Evolutionary conservation across 2,888 invertebrate genomes (phyloP).

Genomic region (Halictus ligatus): DNA sequence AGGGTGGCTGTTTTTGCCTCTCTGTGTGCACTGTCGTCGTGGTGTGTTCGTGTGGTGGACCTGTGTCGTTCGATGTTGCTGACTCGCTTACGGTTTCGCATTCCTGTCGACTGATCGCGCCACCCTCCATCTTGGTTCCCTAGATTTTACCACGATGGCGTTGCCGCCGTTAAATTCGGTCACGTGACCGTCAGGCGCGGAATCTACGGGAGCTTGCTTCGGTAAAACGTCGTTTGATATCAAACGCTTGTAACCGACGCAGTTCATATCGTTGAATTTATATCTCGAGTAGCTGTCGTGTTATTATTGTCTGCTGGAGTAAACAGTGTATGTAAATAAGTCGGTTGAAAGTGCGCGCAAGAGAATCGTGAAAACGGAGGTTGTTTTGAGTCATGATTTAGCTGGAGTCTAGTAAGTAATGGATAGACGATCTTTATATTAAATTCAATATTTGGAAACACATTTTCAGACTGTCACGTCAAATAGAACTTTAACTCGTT

Average conservation of each 20-base stretch:
- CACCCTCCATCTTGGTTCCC: constrained; percentile 21
- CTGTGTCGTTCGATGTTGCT: constrained; percentile 63
- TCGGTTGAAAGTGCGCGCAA: neutral
- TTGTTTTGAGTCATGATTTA: neutral
- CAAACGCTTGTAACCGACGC: neutral
- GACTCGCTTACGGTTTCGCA: constrained; percentile 37
- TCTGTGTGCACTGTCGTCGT: neutral
- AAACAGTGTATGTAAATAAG: neutral
- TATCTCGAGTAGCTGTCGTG: neutral
- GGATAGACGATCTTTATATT: neutral
- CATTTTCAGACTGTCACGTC: neutral
- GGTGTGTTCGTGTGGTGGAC: constrained; percentile 31
- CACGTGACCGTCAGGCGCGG: constrained; percentile 49
- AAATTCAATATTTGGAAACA: neutral
- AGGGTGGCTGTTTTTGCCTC: constrained; percentile 59
- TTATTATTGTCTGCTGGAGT: neutral
- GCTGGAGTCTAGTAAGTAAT: neutral
- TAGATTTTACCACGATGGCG: constrained; percentile 38
- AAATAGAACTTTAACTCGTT: neutral
- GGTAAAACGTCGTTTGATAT: neutral
- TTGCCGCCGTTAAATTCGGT: constrained; percentile 13
- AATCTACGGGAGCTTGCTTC: constrained; percentile 23
- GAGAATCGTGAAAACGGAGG: neutral
- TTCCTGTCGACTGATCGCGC: constrained; percentile 56
- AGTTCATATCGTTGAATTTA: neutral